These are phyloP conservation scores for Miniopterus natalensis DNA, from an alignment of 2,113 vertebrate genomes.

Conservation along the genomic window DNA sequence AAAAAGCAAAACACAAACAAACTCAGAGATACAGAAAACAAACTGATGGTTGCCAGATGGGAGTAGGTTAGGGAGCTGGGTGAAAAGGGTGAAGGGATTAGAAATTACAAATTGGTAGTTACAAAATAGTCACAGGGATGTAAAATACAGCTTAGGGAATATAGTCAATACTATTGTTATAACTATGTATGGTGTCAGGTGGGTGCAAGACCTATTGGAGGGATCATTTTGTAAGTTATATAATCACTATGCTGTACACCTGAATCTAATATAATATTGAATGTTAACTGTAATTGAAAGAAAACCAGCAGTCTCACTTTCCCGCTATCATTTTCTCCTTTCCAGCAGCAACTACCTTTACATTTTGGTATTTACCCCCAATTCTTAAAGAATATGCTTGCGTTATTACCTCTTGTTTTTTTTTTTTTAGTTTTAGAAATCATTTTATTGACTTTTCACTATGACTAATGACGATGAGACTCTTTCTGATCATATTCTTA, in stretches of 20 bases:
- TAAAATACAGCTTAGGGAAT: not conserved
- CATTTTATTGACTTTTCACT: slow-evolving; percentile 25
- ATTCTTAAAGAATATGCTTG: slow-evolving; percentile 21
- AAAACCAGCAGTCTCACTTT: not conserved
- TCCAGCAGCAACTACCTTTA: not conserved
- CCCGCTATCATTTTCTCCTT: not conserved
- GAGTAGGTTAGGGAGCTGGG: not conserved
- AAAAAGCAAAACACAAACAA: not conserved
- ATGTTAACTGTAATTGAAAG: not conserved
- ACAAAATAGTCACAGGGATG: not conserved
- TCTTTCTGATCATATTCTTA: slow-evolving; percentile 11
- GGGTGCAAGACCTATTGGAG: not conserved
- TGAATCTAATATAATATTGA: not conserved
- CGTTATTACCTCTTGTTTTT: not conserved
- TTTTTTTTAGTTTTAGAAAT: slow-evolving; percentile 14
- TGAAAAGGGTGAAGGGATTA: not conserved
- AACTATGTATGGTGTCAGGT: not conserved
- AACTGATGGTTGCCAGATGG: not conserved
- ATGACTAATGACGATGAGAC: slow-evolving; percentile 21
- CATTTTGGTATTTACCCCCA: slow-evolving; percentile 38
- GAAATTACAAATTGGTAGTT: not conserved
- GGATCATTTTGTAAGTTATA: not conserved
- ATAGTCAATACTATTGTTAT: not conserved
- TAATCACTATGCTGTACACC: not conserved
- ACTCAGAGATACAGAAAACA: not conserved